A percentile compares a stretch with the other conserved stretches of the same genome.
Conservation (phyloP, 2,113 vertebrate genomes). For the Lota lota region DNA sequence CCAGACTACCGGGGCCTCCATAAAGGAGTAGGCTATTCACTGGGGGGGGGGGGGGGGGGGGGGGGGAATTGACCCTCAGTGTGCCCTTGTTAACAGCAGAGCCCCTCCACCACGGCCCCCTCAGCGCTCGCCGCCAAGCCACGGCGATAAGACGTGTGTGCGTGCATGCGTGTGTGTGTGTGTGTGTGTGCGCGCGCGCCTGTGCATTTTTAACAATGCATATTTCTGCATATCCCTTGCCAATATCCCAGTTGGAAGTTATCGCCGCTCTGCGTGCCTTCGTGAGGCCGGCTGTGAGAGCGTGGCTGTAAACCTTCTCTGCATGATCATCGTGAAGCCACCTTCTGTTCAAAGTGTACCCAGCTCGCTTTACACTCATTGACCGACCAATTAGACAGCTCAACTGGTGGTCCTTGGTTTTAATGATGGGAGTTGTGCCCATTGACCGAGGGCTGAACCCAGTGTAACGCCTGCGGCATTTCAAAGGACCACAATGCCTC, state of each 20-base stretch:
- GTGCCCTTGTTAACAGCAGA: conserved; percentile 62
- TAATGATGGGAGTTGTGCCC: conserved; percentile 54
- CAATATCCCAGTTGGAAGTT: conserved; percentile 25
- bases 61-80: conserved; percentile 67
- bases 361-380: conserved; percentile 54
- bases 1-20: conserved; percentile 55
- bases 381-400: conserved; percentile 58
- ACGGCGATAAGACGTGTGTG: conserved; percentile 43
- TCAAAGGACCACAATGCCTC: conserved; percentile 11
- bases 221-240: conserved; percentile 3
- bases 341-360: conserved; percentile 50
- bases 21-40: conserved; percentile 63
- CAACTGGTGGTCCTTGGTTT: conserved; percentile 42
- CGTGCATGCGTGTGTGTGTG: neutral
- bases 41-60: conserved; percentile 56
- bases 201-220: conserved; percentile 31
- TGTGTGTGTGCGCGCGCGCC: neutral
- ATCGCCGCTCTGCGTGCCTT: neutral
- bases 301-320: conserved; percentile 28
- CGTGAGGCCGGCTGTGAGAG: no score
- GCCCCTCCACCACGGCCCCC: conserved; percentile 38
- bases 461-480: conserved; percentile 15
- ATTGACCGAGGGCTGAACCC: conserved; percentile 54
- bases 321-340: conserved; percentile 35
- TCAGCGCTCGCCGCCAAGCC: conserved; percentile 49